Conservation (phyloP, 2,113 vertebrate species). For the Scytalopus superciliaris region DNA sequence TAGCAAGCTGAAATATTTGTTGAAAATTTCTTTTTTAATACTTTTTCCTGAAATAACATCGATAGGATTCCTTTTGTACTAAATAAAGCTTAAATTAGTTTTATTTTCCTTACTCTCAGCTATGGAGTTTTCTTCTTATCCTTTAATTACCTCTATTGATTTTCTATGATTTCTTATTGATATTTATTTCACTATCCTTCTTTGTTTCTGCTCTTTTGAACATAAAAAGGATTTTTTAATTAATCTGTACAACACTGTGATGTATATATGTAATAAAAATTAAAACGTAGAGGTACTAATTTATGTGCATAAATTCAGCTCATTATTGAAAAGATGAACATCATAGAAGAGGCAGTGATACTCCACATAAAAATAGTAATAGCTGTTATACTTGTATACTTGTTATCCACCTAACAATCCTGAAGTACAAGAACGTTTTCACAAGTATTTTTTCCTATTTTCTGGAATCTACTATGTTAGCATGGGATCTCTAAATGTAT, state of each 20-base stretch:
- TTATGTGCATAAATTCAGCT: background rate
- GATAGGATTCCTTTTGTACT: background rate
- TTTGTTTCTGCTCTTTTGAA: background rate
- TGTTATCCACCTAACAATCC: background rate
- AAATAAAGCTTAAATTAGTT: background rate
- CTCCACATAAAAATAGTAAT: background rate
- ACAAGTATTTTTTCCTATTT: background rate
- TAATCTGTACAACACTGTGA: background rate
- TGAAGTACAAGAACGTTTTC: background rate
- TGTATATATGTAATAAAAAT: constrained; percentile 25
- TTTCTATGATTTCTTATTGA: constrained; percentile 11
- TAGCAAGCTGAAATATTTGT: background rate
- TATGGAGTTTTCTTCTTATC: background rate
- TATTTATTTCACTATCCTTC: background rate
- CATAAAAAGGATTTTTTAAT: background rate
- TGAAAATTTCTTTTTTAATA: background rate
- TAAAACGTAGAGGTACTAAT: constrained; percentile 20
- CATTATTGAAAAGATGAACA: constrained; percentile 16
- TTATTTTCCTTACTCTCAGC: background rate
- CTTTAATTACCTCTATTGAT: constrained; percentile 10
- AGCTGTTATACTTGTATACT: background rate
- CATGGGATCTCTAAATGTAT: background rate
- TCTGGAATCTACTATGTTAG: background rate
- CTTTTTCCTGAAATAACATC: background rate
- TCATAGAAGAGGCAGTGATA: background rate